A percentile compares a stretch with the other conserved stretches of the same genome.
Conservation (phyloP, 2,888 invertebrate genomes). For the Hofmannophila pseudospretella region DNA sequence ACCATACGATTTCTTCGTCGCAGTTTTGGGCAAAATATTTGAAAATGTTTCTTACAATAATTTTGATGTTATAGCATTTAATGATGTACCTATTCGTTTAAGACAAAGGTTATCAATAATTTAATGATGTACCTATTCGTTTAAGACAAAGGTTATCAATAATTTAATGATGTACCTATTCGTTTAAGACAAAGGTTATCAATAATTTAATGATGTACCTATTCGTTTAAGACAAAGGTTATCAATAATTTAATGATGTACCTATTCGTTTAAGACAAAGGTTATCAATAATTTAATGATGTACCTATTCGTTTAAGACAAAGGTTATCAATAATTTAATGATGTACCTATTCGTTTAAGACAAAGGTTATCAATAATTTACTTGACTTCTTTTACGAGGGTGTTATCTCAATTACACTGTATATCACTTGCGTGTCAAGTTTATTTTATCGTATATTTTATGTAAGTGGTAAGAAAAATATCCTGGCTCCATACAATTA, state of each 20-base stretch:
- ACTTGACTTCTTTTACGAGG: no score
- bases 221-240: no score
- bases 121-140: no score
- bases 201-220: no score
- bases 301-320: no score
- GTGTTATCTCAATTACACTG: conserved; percentile 1
- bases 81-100: no score
- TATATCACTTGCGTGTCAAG: neutral
- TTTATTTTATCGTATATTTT: neutral
- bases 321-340: neutral
- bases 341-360: neutral
- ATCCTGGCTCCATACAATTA: no score
- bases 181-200: neutral
- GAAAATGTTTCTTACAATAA: neutral
- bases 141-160: neutral
- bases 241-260: neutral
- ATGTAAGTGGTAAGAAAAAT: neutral
- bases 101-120: neutral
- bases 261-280: no score
- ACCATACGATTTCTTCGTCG: no score
- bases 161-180: no score
- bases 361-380: conserved; percentile 1
- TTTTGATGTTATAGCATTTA: no score
- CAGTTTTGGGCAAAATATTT: neutral
- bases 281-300: neutral